phyloP scores from a whole-genome alignment of 2,797 vertebrate genomes.

The Lithobates pipiens region DNA sequence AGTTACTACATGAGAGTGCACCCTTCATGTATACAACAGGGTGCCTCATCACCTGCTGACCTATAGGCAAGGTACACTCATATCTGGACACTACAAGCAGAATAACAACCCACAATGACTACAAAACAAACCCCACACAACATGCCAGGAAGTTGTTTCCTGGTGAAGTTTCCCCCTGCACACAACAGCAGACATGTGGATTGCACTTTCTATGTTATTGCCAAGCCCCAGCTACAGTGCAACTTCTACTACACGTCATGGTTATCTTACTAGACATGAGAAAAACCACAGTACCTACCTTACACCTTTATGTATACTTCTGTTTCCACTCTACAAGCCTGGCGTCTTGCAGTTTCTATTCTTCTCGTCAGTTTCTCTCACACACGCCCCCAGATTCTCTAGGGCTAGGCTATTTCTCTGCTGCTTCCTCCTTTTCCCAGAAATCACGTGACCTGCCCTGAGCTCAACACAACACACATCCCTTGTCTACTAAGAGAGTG shows the following conservation, averaged over 20 bases:
- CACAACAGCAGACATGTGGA: not conserved
- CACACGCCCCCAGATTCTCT: constrained; percentile 63
- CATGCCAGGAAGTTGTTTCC: too few relatives aligned
- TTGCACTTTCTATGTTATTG: too few relatives aligned
- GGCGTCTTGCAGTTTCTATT: constrained; percentile 27
- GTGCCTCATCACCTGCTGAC: too few relatives aligned
- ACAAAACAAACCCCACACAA: too few relatives aligned
- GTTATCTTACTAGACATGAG: not conserved
- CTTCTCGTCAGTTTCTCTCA: constrained; percentile 1
- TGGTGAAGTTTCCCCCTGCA: not conserved
- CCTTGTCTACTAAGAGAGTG: too few relatives aligned
- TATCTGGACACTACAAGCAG: too few relatives aligned
- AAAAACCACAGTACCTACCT: constrained; percentile 19
- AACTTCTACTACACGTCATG: not conserved
- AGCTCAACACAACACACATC: not conserved
- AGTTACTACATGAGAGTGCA: too few relatives aligned
- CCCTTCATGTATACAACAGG: too few relatives aligned
- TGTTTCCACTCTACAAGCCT: not conserved
- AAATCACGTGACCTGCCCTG: constrained; percentile 79
- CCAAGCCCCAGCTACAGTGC: too few relatives aligned
- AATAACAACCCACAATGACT: not conserved
- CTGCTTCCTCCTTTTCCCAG: constrained; percentile 72
- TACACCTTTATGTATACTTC: not conserved
- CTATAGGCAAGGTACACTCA: not conserved
- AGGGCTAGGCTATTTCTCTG: constrained; percentile 52